Evolutionary conservation across 1,140 invertebrate genomes (phyloP), one percentile per base, ranked within the genome.

Genomic region (Diploscapter pachys): DNA sequence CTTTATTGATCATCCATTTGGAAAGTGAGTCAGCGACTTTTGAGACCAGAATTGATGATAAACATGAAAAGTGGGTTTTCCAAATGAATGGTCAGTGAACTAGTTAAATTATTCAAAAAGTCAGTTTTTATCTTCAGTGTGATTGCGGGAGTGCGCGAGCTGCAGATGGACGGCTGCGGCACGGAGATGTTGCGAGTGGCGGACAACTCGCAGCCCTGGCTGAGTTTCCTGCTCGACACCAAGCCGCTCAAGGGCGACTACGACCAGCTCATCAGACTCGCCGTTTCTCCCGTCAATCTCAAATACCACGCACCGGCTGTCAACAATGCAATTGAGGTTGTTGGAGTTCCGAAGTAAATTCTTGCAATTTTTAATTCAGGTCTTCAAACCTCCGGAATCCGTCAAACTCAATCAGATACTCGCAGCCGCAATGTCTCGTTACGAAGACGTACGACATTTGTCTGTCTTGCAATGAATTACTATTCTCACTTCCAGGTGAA

Each of bases 181-280:
- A 54, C 61, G 31, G 74, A 71, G 57, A 63, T 76, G 72, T 55
- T 76, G 50, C 57, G 74, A 8, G 69, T 76, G 3, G 52, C 69
- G 51, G 74, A 76, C 63, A 88, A 51, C 90, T 92, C 4, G 89
- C 90, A 80, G 92, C 94, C 0, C 84, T 98, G 61, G 90, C 93
- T 86, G 96, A 63, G 86, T 93, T 9, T 98, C 94, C 86, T 93
- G 96, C 88, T 93, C 92, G 50, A 90, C 91, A 85, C 88, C 82
- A 87, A 80, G 73, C 79, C 81, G 54, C 71, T 86, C 2, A 80
- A 88, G 85, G 79, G 84, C 3, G 96, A 94, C 0, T 90, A 97
- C 54, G 91, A 94, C 76, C 90, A 92, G 80, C 86, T 95, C 4
- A 88, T 91, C 0, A 90, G 68, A 54, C 70, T 86, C 2, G 59